Percentiles rank a stretch among this genome's conserved stretches.
These are phyloP conservation scores for Hirtodrosophila trivittata DNA, from an alignment of 2,888 invertebrate genomes.

Conservation along the genomic window DNA sequence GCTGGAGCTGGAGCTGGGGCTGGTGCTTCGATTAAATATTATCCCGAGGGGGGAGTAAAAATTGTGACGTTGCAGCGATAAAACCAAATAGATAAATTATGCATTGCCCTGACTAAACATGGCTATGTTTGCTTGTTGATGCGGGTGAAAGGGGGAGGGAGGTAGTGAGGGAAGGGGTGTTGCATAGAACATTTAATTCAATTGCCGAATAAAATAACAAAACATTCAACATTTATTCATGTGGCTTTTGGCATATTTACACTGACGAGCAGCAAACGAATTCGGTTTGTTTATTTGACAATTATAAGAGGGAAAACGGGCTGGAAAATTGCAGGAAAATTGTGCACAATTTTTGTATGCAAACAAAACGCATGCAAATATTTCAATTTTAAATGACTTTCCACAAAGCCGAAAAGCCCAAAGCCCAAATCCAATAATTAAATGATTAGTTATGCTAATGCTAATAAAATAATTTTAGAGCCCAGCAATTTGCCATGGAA, in stretches of 20 bases:
- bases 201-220: slow-evolving; percentile 46
- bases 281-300: slow-evolving; percentile 57
- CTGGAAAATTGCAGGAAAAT: neutral
- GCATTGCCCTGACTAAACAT: slow-evolving; percentile 31
- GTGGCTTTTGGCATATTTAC: slow-evolving; percentile 39
- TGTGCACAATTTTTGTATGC: neutral
- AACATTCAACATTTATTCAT: slow-evolving; percentile 46
- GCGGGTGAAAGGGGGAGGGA: neutral
- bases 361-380: slow-evolving; percentile 26
- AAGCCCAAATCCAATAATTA: slow-evolving; percentile 63
- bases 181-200: slow-evolving; percentile 36
- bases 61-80: too few species aligned
- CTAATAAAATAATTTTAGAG: slow-evolving; percentile 33
- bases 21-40: too few species aligned
- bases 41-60: too few species aligned
- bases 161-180: slow-evolving; percentile 1
- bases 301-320: neutral
- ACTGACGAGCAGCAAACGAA: slow-evolving; percentile 56
- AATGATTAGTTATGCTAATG: slow-evolving; percentile 74
- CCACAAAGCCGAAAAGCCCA: neutral
- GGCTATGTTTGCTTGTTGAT: slow-evolving; percentile 25
- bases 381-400: slow-evolving; percentile 69
- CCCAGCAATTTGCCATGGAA: slow-evolving; percentile 8
- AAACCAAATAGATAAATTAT: slow-evolving; percentile 35
- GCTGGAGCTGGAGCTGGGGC: too few species aligned